Evolutionary conservation across 2,888 invertebrate genomes (phyloP).

Genomic region (Osmoderma eremita): DNA sequence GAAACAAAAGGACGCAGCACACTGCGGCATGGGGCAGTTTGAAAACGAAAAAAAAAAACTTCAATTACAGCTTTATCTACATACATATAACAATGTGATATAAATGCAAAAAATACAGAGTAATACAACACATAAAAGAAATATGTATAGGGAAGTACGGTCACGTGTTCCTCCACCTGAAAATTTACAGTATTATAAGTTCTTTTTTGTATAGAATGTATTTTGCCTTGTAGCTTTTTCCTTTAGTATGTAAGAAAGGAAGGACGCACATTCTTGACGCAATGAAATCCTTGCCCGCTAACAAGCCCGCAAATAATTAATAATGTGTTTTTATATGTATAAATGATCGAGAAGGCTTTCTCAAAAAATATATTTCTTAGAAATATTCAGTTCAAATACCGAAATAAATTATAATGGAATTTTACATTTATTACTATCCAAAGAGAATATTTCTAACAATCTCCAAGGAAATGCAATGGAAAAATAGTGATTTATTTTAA

Average conservation of each 20-base stretch:
- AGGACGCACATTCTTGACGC: conserved; percentile 56
- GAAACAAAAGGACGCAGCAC: conserved; percentile 27
- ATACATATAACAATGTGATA: conserved; percentile 22
- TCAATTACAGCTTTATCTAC: conserved; percentile 58
- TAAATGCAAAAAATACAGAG: conserved; percentile 4
- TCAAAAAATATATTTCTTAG: too few species aligned
- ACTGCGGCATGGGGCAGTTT: conserved; percentile 13
- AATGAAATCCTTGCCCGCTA: conserved; percentile 57
- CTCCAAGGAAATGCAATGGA: too few species aligned
- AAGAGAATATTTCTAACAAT: too few species aligned
- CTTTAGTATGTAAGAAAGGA: conserved; percentile 10
- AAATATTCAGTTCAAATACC: too few species aligned
- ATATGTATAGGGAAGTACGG: conserved; percentile 41
- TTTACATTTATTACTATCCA: too few species aligned
- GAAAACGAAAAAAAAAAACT: conserved; percentile 48
- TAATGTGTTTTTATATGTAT: too few species aligned
- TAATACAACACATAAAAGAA: conserved; percentile 14
- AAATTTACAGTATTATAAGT: conserved; percentile 47
- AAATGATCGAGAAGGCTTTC: too few species aligned
- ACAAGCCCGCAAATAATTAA: conserved; percentile 48
- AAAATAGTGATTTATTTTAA: not conserved
- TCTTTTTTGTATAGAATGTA: conserved; percentile 43
- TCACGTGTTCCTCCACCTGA: conserved; percentile 51
- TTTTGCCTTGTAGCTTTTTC: conserved; percentile 24
- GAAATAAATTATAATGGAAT: too few species aligned